A percentile compares a stretch with the other conserved stretches of the same genome.
These are phyloP conservation scores for Malurus splendens DNA, from an alignment of 2,797 vertebrate species.

Conservation along the genomic window DNA sequence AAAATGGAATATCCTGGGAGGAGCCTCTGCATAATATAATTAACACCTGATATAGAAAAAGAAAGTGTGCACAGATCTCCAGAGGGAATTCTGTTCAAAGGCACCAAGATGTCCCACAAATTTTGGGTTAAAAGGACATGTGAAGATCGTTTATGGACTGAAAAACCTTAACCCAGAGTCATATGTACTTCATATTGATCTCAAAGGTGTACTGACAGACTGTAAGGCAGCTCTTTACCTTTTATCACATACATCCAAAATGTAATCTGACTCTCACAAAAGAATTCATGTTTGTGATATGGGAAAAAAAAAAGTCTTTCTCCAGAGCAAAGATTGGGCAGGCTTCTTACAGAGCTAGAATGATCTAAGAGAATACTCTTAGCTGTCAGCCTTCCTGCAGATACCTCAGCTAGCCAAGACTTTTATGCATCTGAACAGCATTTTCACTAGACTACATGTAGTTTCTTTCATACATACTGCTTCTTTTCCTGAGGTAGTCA, in stretches of 20 bases:
- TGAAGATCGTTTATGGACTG: not conserved
- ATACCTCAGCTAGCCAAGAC: not conserved
- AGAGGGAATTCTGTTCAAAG: not conserved
- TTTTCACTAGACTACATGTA: not conserved
- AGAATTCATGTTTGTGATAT: not conserved
- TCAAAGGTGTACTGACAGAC: not conserved
- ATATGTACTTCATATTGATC: not conserved
- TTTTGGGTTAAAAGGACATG: not conserved
- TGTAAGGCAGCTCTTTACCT: not conserved
- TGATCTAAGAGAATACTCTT: not conserved
- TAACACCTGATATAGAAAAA: not conserved
- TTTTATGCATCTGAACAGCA: not conserved
- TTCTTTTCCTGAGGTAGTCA: not conserved
- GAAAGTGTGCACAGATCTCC: not conserved
- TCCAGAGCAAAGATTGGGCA: not conserved
- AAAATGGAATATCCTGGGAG: not conserved
- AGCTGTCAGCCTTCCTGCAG: not conserved
- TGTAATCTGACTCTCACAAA: not conserved
- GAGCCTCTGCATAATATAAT: not conserved
- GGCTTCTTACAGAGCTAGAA: not conserved
- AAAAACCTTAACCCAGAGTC: not conserved
- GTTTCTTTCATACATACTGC: not conserved
- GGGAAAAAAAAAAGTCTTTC: not conserved
- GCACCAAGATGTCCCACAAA: not conserved
- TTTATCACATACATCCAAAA: not conserved